Evolutionary conservation across 2,888 invertebrate genomes (phyloP).

Genomic region (Alsophila aescularia): DNA sequence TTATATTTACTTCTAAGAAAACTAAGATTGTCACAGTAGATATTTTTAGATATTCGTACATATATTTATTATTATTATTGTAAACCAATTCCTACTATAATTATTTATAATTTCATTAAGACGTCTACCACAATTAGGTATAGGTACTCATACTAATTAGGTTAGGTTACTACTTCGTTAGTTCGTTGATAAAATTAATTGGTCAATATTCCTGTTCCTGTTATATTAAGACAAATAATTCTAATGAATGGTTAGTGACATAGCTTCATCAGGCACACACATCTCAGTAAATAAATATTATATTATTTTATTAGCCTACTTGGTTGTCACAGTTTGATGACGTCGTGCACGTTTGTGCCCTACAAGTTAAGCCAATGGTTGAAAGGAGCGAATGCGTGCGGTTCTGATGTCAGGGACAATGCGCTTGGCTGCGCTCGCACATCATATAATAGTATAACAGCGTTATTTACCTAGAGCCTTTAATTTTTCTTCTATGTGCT

Average conservation of each 20-base stretch:
- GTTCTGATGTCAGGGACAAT: constrained; percentile 34
- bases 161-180: too few species aligned
- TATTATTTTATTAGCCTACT: too few species aligned
- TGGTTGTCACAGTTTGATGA: constrained; percentile 3
- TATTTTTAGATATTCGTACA: too few species aligned
- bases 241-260: background rate
- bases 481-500: background rate
- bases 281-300: too few species aligned
- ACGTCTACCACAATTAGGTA: too few species aligned
- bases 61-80: too few species aligned
- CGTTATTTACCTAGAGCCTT: background rate
- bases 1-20: too few species aligned
- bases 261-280: too few species aligned
- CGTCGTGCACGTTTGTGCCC: constrained; percentile 8
- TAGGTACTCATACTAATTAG: too few species aligned
- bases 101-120: too few species aligned
- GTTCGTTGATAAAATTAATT: background rate
- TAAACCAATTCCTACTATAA: too few species aligned
- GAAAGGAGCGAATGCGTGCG: constrained; percentile 10
- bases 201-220: constrained; percentile 1
- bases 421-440: constrained; percentile 35
- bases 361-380: constrained; percentile 1
- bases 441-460: constrained; percentile 23
- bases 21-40: too few species aligned
- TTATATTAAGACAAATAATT: background rate